A percentile compares a stretch with the other conserved stretches of the same genome.
phyloP scores from a whole-genome alignment of 2,113 vertebrate species.

The Dunckerocampus dactyliophorus region DNA sequence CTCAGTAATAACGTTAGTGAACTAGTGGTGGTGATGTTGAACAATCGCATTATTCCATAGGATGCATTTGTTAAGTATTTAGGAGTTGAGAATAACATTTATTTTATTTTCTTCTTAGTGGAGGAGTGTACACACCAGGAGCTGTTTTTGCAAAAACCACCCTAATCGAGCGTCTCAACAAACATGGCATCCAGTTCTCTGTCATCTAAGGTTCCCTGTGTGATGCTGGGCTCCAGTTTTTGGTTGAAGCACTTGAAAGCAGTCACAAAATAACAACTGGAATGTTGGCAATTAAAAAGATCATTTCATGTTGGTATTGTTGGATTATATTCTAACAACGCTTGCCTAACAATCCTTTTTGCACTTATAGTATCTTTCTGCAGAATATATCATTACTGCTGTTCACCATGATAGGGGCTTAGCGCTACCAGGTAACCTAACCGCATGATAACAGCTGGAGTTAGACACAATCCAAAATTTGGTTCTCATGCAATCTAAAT shows the following conservation, averaged over 20 bases:
- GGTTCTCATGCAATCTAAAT: background rate
- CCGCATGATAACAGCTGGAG: constrained; percentile 5
- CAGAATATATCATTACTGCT: constrained; percentile 17
- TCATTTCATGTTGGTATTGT: background rate
- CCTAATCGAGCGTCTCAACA: constrained; percentile 86
- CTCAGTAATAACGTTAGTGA: background rate
- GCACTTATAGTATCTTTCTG: constrained; percentile 15
- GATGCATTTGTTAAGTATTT: background rate
- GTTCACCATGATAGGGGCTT: constrained; percentile 10
- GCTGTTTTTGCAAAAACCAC: constrained; percentile 87
- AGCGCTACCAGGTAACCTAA: constrained; percentile 1
- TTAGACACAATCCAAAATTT: constrained; percentile 1
- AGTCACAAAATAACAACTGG: constrained; percentile 15
- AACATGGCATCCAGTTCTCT: constrained; percentile 85
- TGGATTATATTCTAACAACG: background rate
- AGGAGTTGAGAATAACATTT: background rate
- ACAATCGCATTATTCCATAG: background rate
- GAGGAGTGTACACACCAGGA: constrained; percentile 91
- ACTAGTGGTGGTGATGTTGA: background rate
- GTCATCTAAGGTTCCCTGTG: constrained; percentile 62
- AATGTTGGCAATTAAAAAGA: constrained; percentile 12
- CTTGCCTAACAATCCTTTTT: background rate
- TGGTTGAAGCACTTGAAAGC: constrained; percentile 34
- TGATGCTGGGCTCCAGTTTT: constrained; percentile 23
- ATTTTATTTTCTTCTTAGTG: constrained; percentile 65